Base-by-base conservation (phyloP, 2,888 invertebrate genomes). In the Ellobium chinense region DNA sequence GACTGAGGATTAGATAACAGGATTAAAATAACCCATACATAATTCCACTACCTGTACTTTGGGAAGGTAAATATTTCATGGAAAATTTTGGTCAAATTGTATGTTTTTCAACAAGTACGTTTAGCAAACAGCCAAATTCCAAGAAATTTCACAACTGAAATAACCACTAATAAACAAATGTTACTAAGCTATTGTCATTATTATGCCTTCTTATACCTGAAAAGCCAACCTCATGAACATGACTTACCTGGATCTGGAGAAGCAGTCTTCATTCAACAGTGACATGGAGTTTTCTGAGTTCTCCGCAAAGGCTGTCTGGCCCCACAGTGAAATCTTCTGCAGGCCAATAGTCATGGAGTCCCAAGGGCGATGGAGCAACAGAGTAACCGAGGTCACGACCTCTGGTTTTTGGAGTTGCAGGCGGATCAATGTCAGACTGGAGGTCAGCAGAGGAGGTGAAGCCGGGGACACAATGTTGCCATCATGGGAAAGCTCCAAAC, bases 311-410 rank as follows among this genome's bases (percentile, higher is more conserved):
- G 97, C 97, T 4, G 97, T 96, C 81, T 96, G 96, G 0, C 97
- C 98, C 63, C 98, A 94, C 72, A 98, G 93, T 3, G 96, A 94
- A 84, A 98, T 95, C 93, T 98, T 97, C 82, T 97, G 95, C 62
- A 98, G 94, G 5, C 98, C 97, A 91, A 98, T 96, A 89, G 96
- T 97, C 87, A 96, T 95, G n/a, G 97, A 96, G 90, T 98, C 98
- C 54, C 96, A 94, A 0, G 98, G 98, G 91, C 97, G 96, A 93
- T 96, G 97, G 31, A 96, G 93, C 39, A 96, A 94, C 12, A 97
- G 94, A 76, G 97, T 95, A 80, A 98, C 96, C 62, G 96, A 95
- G 81, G 96, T 96, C 62, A 96, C 97, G 24, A 98, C 96, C 93
- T 97, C 96, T 1, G 97, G 97, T 83, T 96, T 95, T 2, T 96